These are phyloP conservation scores for Sinopyrophorus schimmeli DNA, from an alignment of 2,888 invertebrate genomes.

Conservation along the genomic window DNA sequence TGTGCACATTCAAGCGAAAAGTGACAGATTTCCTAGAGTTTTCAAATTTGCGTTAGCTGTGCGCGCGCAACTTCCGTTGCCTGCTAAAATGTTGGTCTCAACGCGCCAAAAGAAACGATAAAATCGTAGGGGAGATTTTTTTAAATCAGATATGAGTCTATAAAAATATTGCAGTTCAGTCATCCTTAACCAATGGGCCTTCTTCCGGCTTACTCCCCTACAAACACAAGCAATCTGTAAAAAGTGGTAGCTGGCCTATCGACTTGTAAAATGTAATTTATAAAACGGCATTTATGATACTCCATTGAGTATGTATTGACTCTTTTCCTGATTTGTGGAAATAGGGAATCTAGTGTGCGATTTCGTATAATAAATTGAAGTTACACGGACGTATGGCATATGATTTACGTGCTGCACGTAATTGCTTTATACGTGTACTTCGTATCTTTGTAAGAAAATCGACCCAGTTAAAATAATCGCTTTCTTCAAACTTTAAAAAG, in stretches of 20 bases:
- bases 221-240: conserved; percentile 34
- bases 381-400: conserved; percentile 21
- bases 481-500: too few species aligned
- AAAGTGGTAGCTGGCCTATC: conserved; percentile 29
- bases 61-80: too few species aligned
- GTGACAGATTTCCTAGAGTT: too few species aligned
- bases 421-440: conserved; percentile 16
- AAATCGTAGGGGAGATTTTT: too few species aligned
- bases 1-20: too few species aligned
- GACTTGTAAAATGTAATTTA: conserved; percentile 38
- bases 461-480: too few species aligned
- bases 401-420: conserved; percentile 31
- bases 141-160: conserved; percentile 36
- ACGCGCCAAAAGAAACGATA: too few species aligned
- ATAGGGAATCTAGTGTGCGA: conserved; percentile 26
- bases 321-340: conserved; percentile 37
- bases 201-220: conserved; percentile 33
- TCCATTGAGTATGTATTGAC: conserved; percentile 38
- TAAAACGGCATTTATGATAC: conserved; percentile 38
- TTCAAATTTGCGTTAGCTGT: too few species aligned
- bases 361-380: conserved; percentile 34
- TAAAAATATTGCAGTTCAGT: conserved; percentile 37
- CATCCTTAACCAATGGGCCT: conserved; percentile 34
- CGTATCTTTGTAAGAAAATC: too few species aligned
- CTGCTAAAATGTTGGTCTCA: too few species aligned